phyloP scores from a whole-genome alignment of 2,888 invertebrate genomes.

The Microctonus brassicae region DNA sequence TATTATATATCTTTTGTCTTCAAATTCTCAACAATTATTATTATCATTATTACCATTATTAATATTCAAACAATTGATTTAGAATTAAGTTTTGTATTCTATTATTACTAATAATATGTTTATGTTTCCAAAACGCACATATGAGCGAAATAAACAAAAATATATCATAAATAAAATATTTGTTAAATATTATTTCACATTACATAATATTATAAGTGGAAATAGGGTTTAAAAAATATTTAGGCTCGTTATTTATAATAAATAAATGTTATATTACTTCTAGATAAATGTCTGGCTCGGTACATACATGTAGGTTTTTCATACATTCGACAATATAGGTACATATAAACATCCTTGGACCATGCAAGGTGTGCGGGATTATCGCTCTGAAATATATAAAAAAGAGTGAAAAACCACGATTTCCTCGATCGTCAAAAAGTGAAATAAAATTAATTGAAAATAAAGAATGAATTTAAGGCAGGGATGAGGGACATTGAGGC shows the following conservation, averaged over 20 bases:
- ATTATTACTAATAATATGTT: not conserved
- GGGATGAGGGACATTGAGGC: not conserved
- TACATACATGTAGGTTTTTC: constrained; percentile 53
- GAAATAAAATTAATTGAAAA: not conserved
- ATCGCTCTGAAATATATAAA: constrained; percentile 46
- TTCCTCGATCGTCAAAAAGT: not conserved
- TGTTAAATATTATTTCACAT: not conserved
- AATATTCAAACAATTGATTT: not conserved
- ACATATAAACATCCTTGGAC: constrained; percentile 55
- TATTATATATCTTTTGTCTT: not conserved
- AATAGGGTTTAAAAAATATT: constrained; percentile 11
- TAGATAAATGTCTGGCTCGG: constrained; percentile 57
- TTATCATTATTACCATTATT: too few relatives aligned
- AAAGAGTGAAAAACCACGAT: constrained; percentile 32
- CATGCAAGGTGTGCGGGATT: constrained; percentile 48
- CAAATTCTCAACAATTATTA: too few relatives aligned
- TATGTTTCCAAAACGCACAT: not conserved
- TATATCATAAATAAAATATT: not conserved
- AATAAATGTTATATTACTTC: constrained; percentile 57
- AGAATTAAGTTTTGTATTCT: not conserved
- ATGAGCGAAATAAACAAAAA: not conserved
- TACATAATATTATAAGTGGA: not conserved
- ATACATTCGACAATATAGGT: constrained; percentile 52
- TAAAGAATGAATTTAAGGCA: not conserved
- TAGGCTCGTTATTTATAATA: constrained; percentile 50